A percentile compares a stretch with the other conserved stretches of the same genome.
Evolutionary conservation across 2,113 vertebrate species (phyloP).

Genomic region (Nestor notabilis): DNA sequence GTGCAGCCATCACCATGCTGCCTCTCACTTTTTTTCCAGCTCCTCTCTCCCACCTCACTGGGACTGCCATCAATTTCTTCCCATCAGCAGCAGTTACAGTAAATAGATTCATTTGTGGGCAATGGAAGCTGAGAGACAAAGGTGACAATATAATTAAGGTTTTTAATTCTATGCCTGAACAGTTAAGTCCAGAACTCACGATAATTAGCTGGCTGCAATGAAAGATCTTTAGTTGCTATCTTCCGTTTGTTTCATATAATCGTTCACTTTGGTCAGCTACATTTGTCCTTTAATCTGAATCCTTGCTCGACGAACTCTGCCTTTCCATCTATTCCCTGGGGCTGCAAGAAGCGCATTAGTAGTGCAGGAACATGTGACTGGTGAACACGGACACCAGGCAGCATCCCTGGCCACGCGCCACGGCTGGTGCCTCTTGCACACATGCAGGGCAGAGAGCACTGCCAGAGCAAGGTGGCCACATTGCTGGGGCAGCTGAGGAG

Average conservation of each 20-base stretch:
- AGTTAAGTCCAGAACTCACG: constrained; percentile 95
- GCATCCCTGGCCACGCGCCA: accelerated
- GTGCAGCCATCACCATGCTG: constrained; percentile 54
- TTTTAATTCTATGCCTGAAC: constrained; percentile 99
- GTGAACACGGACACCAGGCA: accelerated
- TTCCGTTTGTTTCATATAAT: constrained; percentile 82
- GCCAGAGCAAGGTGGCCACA: accelerated
- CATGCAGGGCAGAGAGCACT: accelerated
- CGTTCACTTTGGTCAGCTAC: constrained; percentile 75
- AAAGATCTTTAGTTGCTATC: constrained; percentile 93
- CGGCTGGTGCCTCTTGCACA: background rate
- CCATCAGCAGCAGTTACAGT: constrained; percentile 81
- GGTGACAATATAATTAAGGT: constrained; percentile 98
- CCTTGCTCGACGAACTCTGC: constrained; percentile 2
- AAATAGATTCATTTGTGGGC: constrained; percentile 86
- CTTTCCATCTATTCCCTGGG: background rate
- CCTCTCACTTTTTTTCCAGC: constrained; percentile 14
- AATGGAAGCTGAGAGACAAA: constrained; percentile 81
- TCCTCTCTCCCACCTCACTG: constrained; percentile 70
- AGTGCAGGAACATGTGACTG: accelerated
- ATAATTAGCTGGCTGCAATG: constrained; percentile 92
- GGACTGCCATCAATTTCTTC: constrained; percentile 82
- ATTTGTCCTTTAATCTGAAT: constrained; percentile 73
- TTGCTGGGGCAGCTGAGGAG: background rate
- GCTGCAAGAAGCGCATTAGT: background rate